Evolutionary conservation across 2,888 invertebrate species (phyloP).

Genomic region (Pemphredon lugubris): DNA sequence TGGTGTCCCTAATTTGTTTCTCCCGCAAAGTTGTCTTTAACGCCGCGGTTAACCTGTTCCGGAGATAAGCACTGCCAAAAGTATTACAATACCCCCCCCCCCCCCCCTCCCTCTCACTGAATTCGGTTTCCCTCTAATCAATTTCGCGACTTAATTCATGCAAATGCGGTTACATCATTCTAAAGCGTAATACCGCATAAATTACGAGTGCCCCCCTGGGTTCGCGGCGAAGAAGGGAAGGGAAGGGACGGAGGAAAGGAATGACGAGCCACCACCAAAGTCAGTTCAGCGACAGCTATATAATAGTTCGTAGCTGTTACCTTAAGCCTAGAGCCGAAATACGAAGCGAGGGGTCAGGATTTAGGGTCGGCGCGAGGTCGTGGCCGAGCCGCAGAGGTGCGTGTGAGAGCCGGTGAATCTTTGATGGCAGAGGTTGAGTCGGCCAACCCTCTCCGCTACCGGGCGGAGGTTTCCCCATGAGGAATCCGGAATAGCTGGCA

Average conservation of each 20-base stretch:
- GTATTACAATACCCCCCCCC: background rate
- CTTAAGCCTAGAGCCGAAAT: conserved; percentile 40
- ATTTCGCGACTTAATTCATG: background rate
- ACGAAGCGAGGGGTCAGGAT: conserved; percentile 57
- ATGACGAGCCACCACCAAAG: too few species aligned
- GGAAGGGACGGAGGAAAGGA: background rate
- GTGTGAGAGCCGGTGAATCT: conserved; percentile 77
- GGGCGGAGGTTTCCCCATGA: conserved; percentile 57
- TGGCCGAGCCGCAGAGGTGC: conserved; percentile 70
- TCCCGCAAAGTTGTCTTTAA: background rate
- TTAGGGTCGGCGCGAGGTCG: conserved; percentile 70
- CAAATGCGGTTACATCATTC: background rate
- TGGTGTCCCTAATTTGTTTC: conserved; percentile 13
- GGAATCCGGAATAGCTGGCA: conserved; percentile 54
- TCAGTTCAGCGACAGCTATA: conserved; percentile 31
- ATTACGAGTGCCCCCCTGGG: too few species aligned
- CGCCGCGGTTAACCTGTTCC: conserved; percentile 13
- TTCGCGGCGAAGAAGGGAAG: background rate
- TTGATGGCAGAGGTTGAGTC: conserved; percentile 74
- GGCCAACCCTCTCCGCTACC: conserved; percentile 58
- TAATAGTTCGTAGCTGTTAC: conserved; percentile 47
- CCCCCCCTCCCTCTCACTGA: too few species aligned
- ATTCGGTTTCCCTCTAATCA: too few species aligned
- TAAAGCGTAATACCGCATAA: too few species aligned
- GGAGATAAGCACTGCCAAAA: background rate